Evolutionary conservation across 1,140 invertebrate species (phyloP), one percentile per base, ranked within the genome.

Genomic region (Listronotus oregonensis): DNA sequence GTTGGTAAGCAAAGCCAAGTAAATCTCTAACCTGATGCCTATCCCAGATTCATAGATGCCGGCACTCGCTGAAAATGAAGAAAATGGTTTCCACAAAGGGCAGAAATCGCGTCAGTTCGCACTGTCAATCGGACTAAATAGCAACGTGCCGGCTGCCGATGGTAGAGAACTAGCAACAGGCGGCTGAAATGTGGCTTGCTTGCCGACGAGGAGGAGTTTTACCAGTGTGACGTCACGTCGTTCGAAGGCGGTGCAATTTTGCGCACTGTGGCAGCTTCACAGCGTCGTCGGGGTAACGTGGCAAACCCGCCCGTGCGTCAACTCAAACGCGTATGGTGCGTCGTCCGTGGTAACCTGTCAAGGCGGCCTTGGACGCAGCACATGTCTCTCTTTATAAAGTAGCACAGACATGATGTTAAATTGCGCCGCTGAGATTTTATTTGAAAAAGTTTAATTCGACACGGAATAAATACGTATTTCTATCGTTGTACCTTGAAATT

Each of bases 131-230:
- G 10, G 27, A 54, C 14, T 32, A 12, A 51, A 40, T n/a, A 59
- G 42, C 40, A 66, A 66, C 56, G 64, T 66, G 57, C 57, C 55
- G 56, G 56, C 64, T 54, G 32, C 47, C 56, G 64, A 12, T 66
- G 72, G 64, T 71, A 74, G 65, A 73, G 70, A 68, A 78, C 77
- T 78, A 78, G 74, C 77, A 78, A 78, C 77, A 78, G 77, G 77
- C 77, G 72, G 71, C 66, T 63, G 69, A 70, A 73, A 68, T 71
- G 66, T 69, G 71, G 72, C 69, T 59, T 69, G 68, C 66, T 59
- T 56, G 61, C 64, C 56, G 60, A 55, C 50, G 63, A 71, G 75
- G 77, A 74, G 75, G 77, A 71, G 77, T 71, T 70, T 68, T 34
- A 51, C 14, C 47, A 39, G 7, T 32, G 49, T 77, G 74, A 77